Base-by-base conservation (phyloP, 2,797 vertebrate species). In the Chaetodon trifasciatus region DNA sequence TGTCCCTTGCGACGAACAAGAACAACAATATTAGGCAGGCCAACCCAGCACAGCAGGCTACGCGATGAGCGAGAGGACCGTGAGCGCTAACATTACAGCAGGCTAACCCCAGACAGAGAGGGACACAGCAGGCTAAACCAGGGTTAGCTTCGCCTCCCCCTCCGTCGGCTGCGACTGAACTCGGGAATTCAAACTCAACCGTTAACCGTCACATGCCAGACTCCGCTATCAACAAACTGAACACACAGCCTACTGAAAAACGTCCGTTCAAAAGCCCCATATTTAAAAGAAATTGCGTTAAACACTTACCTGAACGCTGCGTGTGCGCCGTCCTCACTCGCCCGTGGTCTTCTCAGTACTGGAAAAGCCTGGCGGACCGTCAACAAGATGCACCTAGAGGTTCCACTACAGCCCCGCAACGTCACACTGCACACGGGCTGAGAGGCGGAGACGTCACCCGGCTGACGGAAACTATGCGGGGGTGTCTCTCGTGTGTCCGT, bases 401-500 rank as follows among this genome's bases (percentile, higher is more conserved):
- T 92, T 92, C 88, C 94, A 88, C 94, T 94, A 92, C 93, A 91
- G 93, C 85, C 91, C 85, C 66, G 85, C 49, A 49, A 94, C 95
- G 95, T 96, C 94, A 96, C 93, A 75, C 87, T 86, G 91, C 90
- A 91, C 94, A 93, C 95, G 86, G 88, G 90, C 90, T 70, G 86
- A 90, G 91, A 91, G 91, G 91, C 87, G 92, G 91, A 92, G 91
- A 96, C 96, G 96, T 96, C 96, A 96, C 83, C 78, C 86, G 92
- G 87, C 93, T 90, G 91, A 91, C 93, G 94, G 96, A 95, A 94
- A 95, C 94, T 92, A 92, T 92, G 94, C 93, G 92, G 93, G 94
- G 94, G 94, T 92, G 95, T 95, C 93, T 93, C 86, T 91, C 76
- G 49, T 32, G 76, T 63, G 67, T 17, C 74, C 81, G 77, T 11